These are phyloP conservation scores for Brachionus rubens DNA, from an alignment of 1,140 invertebrate species.

Conservation along the genomic window DNA sequence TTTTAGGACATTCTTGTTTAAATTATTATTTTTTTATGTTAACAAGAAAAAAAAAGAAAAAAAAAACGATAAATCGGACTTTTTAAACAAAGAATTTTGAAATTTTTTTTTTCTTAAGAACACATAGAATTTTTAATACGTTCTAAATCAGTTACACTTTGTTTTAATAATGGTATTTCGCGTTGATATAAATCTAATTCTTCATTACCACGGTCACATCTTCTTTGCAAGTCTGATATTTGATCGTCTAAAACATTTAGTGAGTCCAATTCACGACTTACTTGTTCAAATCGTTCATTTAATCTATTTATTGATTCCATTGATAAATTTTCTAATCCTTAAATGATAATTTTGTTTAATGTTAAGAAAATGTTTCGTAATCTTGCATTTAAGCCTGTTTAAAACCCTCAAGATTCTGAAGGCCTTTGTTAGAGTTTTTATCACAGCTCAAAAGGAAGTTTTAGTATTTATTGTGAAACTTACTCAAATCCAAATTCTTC, in stretches of 20 bases:
- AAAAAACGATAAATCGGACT: too few relatives aligned
- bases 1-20: too few relatives aligned
- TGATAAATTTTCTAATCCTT: background rate
- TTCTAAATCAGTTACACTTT: background rate
- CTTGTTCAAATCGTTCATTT: background rate
- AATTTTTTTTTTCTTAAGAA: background rate
- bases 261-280: background rate
- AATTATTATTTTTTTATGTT: too few relatives aligned
- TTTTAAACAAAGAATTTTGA: too few relatives aligned
- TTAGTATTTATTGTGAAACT: too few relatives aligned
- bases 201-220: background rate
- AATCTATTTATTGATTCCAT: background rate
- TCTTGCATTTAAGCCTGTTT: too few relatives aligned
- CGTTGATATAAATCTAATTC: background rate
- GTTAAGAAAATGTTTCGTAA: too few relatives aligned
- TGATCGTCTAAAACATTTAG: background rate
- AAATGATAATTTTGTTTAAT: background rate
- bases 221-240: background rate
- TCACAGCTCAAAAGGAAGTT: too few relatives aligned
- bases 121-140: slow-evolving; percentile 9
- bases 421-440: too few relatives aligned
- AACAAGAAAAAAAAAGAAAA: too few relatives aligned
- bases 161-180: background rate
- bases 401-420: too few relatives aligned
- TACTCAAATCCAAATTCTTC: background rate